Evolutionary conservation across 2,888 invertebrate species (phyloP), one percentile per base, ranked within the genome.

Genomic region (Eupelmus urozonus): DNA sequence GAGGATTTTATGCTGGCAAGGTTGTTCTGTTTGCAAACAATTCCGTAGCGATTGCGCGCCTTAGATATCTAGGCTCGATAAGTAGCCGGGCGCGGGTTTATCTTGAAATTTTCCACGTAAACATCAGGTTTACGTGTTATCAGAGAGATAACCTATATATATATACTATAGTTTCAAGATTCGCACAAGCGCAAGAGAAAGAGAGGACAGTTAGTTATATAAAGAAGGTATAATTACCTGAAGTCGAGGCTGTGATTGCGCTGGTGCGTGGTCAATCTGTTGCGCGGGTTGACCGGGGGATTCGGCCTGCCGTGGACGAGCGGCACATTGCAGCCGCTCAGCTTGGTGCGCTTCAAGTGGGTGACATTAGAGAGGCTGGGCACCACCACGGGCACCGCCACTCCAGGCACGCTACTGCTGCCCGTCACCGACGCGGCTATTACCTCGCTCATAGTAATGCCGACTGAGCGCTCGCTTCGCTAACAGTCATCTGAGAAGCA

Each of bases 171-270:
- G 3, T n/a, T n/a, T n/a, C n/a, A n/a, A n/a, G n/a, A n/a, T n/a
- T n/a, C n/a, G n/a, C n/a, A n/a, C n/a, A n/a, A n/a, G n/a, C n/a
- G n/a, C n/a, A n/a, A n/a, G n/a, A n/a, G n/a, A n/a, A n/a, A n/a
- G n/a, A n/a, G n/a, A n/a, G n/a, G n/a, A n/a, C n/a, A n/a, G n/a
- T n/a, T n/a, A n/a, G n/a, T 3, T 34, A 34, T 34, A 34, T 34
- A 34, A 34, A 34, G 5, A 9, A 5, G 34, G 9, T 5, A 5
- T 34, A 34, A 34, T 34, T 34, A 96, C 96, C 96, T 95, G 91
- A 96, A 96, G 90, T 96, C 96, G 90, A 96, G 92, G 89, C 96
- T 96, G 87, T 96, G 93, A 91, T 97, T 96, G 89, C 96, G 93
- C 91, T 96, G 96, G 91, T 97, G 96, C 83, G 92, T 93, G 85